These are phyloP conservation scores for Drosophila sordidula DNA, from an alignment of 2,888 invertebrate genomes.

Conservation along the genomic window DNA sequence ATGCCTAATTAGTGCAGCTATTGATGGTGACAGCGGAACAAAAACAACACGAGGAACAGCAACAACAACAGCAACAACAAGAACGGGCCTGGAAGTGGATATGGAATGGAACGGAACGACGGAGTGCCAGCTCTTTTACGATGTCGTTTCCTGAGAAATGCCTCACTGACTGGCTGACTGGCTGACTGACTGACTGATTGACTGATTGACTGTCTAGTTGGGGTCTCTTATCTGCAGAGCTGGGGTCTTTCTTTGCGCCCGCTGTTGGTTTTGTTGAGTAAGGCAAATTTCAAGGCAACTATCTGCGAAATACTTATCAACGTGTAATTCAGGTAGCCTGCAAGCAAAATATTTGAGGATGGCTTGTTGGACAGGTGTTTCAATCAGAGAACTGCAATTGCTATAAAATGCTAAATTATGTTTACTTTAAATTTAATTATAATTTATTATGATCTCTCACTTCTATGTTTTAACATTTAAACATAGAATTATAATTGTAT, in stretches of 20 bases:
- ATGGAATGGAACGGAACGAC: slow-evolving; percentile 46
- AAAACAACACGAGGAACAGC: slow-evolving; percentile 18
- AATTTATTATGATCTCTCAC: too few relatives aligned
- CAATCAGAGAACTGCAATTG: too few relatives aligned
- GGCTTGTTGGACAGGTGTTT: slow-evolving; percentile 17
- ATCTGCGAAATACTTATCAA: slow-evolving; percentile 39
- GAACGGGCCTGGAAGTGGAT: slow-evolving; percentile 34
- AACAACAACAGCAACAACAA: slow-evolving; percentile 20
- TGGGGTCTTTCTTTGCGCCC: slow-evolving; percentile 6
- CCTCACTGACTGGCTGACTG: slow-evolving; percentile 7
- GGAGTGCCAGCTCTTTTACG: slow-evolving; percentile 61
- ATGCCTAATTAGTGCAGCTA: slow-evolving; percentile 84
- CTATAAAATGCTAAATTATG: too few relatives aligned
- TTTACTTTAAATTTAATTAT: too few relatives aligned
- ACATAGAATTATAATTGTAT: too few relatives aligned
- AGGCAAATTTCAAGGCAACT: slow-evolving; percentile 20
- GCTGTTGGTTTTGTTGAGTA: slow-evolving; percentile 33
- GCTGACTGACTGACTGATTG: slow-evolving; percentile 19
- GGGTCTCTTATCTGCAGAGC: slow-evolving; percentile 45
- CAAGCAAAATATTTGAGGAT: slow-evolving; percentile 33
- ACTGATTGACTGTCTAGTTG: slow-evolving; percentile 24
- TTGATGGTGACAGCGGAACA: slow-evolving; percentile 73
- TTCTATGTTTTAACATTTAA: too few relatives aligned
- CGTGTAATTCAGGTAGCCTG: slow-evolving; percentile 47
- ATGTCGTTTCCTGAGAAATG: slow-evolving; percentile 67